Evolutionary conservation across 2,888 invertebrate species (phyloP).

Genomic region (Scaptomyza tumidula): DNA sequence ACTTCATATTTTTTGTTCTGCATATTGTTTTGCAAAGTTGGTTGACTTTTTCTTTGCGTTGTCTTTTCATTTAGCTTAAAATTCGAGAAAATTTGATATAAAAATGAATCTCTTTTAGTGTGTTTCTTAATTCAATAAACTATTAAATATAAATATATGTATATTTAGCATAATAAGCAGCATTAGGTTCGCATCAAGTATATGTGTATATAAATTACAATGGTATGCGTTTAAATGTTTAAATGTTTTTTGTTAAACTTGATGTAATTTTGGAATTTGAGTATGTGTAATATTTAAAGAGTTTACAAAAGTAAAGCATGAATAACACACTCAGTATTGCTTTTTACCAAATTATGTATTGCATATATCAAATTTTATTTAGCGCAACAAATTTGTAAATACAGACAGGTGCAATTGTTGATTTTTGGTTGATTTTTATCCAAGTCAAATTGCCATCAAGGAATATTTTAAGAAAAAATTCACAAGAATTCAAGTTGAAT

Average conservation of each 20-base stretch:
- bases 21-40: conserved; percentile 15
- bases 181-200: conserved; percentile 16
- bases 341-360: conserved; percentile 32
- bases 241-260: conserved; percentile 17
- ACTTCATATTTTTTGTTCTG: conserved; percentile 20
- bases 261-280: conserved; percentile 70
- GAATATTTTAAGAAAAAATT: conserved; percentile 3
- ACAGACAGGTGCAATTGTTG: conserved; percentile 13
- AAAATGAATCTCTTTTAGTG: conserved; percentile 25
- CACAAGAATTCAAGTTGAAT: conserved; percentile 22
- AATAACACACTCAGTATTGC: conserved; percentile 45
- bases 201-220: conserved; percentile 21
- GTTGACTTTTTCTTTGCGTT: conserved; percentile 21
- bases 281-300: conserved; percentile 31
- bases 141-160: conserved; percentile 30
- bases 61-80: conserved; percentile 54
- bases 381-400: neutral
- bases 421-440: conserved; percentile 1
- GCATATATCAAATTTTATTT: conserved; percentile 20
- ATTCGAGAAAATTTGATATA: conserved; percentile 36
- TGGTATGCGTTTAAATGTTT: conserved; percentile 22
- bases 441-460: conserved; percentile 16
- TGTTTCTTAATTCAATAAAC: conserved; percentile 11
- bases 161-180: conserved; percentile 21
- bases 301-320: conserved; percentile 24